phyloP scores from a whole-genome alignment of 2,888 invertebrate genomes.

The Pachymerium ferrugineum region DNA sequence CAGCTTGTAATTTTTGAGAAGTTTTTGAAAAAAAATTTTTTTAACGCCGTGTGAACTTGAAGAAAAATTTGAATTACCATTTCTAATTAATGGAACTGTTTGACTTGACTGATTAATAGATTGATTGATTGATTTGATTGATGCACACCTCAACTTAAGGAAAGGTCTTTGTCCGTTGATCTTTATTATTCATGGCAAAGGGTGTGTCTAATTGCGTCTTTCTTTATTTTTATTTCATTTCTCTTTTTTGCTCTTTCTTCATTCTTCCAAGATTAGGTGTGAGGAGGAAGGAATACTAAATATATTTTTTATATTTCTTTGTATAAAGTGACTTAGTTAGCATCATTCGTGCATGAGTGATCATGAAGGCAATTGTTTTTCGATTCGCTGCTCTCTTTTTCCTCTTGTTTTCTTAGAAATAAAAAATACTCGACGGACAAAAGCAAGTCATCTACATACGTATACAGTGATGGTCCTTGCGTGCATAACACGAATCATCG shows the following conservation, averaged over 20 bases:
- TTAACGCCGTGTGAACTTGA: too few species aligned
- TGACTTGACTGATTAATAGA: too few species aligned
- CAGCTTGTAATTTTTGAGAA: too few species aligned
- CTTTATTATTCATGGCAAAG: conserved; percentile 22
- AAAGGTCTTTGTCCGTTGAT: conserved; percentile 22
- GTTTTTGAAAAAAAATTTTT: too few species aligned
- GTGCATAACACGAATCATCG: conserved; percentile 9
- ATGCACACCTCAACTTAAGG: conserved; percentile 10
- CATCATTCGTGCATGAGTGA: conserved; percentile 25
- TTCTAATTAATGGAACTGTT: conserved; percentile 14
- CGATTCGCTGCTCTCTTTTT: conserved; percentile 20
- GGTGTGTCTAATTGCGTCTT: conserved; percentile 25
- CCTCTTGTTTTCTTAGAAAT: conserved; percentile 15
- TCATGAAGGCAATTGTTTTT: conserved; percentile 27
- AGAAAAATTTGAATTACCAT: background rate
- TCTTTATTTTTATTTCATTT: conserved; percentile 24
- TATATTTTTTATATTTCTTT: conserved; percentile 20
- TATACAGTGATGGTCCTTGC: conserved; percentile 6
- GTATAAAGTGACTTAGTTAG: conserved; percentile 25
- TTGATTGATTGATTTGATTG: conserved; percentile 24
- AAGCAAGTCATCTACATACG: conserved; percentile 19
- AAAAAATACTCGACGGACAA: conserved; percentile 8
- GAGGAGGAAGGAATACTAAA: conserved; percentile 27
- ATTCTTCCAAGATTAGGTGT: conserved; percentile 27
- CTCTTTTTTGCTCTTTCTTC: conserved; percentile 12